These are phyloP conservation scores for Micropoecilia bifurca DNA, from an alignment of 2,797 vertebrate species.

Conservation along the genomic window DNA sequence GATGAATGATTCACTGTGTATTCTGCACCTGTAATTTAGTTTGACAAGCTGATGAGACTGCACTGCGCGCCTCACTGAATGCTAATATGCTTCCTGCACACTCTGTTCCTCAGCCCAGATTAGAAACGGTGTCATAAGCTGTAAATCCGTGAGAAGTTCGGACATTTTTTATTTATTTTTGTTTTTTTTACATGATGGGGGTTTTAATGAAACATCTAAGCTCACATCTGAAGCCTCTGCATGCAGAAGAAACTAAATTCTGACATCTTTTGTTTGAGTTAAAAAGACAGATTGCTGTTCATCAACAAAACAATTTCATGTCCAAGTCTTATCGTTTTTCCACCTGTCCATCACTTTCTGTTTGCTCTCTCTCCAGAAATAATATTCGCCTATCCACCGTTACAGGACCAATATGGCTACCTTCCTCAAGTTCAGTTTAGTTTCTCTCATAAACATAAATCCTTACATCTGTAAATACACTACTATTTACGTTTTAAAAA, in stretches of 20 bases:
- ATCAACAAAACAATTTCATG: slow-evolving; percentile 28
- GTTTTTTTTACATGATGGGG: background rate
- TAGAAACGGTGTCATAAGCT: slow-evolving; percentile 7
- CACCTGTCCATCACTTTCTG: slow-evolving; percentile 56
- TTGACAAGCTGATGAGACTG: slow-evolving; percentile 71
- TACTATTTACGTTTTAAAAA: slow-evolving; percentile 41
- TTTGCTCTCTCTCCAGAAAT: slow-evolving; percentile 38
- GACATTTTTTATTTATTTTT: background rate
- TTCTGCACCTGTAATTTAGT: slow-evolving; percentile 73
- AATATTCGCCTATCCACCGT: slow-evolving; percentile 31
- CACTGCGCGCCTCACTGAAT: slow-evolving; percentile 40
- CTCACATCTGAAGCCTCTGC: slow-evolving; percentile 3
- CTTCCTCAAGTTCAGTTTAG: slow-evolving; percentile 49
- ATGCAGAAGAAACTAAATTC: background rate
- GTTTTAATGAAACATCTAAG: slow-evolving; percentile 42
- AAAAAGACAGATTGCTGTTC: slow-evolving; percentile 17
- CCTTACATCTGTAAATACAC: slow-evolving; percentile 68
- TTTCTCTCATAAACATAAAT: slow-evolving; percentile 57
- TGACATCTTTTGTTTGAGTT: slow-evolving; percentile 29
- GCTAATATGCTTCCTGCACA: slow-evolving; percentile 42
- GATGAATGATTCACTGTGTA: slow-evolving; percentile 66
- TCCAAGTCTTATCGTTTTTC: background rate
- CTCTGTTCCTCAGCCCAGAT: slow-evolving; percentile 9
- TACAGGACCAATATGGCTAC: slow-evolving; percentile 41
- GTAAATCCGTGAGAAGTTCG: slow-evolving; percentile 6